Conservation (phyloP, 2,113 vertebrate species). For the Corythaixoides concolor region DNA sequence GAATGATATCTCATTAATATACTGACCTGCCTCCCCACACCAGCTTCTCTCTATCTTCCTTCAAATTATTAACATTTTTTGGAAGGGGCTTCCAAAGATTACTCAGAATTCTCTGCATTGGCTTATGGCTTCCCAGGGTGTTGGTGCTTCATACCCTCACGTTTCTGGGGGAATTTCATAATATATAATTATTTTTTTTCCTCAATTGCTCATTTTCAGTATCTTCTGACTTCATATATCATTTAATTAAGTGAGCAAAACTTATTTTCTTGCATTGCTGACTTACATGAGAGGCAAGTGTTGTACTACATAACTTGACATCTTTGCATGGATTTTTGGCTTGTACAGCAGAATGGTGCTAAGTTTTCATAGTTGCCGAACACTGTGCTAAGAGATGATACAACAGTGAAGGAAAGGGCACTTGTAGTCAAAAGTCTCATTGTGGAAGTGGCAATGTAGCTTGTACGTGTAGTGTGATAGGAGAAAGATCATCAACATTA, state of each 20-base stretch:
- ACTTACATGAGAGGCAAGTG: neutral
- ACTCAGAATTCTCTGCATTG: neutral
- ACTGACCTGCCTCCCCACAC: neutral
- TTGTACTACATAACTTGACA: neutral
- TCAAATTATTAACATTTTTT: neutral
- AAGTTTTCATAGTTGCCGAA: neutral
- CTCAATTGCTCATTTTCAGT: neutral
- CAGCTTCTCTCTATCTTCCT: neutral
- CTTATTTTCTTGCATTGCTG: neutral
- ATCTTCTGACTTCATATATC: neutral
- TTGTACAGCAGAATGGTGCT: neutral
- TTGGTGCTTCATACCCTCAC: neutral
- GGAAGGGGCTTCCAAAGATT: neutral
- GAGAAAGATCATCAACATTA: neutral
- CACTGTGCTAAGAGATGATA: neutral
- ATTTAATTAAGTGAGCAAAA: neutral
- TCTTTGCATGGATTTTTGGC: neutral
- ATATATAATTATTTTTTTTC: neutral
- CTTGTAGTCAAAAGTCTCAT: neutral
- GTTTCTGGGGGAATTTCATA: neutral
- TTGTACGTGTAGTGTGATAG: neutral
- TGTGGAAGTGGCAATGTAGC: neutral
- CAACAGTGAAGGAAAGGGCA: neutral
- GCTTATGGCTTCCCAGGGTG: neutral
- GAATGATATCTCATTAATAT: constrained; percentile 27